These are phyloP conservation scores for Ailuropoda melanoleuca DNA, from an alignment of 2,113 vertebrate genomes.

Conservation along the genomic window DNA sequence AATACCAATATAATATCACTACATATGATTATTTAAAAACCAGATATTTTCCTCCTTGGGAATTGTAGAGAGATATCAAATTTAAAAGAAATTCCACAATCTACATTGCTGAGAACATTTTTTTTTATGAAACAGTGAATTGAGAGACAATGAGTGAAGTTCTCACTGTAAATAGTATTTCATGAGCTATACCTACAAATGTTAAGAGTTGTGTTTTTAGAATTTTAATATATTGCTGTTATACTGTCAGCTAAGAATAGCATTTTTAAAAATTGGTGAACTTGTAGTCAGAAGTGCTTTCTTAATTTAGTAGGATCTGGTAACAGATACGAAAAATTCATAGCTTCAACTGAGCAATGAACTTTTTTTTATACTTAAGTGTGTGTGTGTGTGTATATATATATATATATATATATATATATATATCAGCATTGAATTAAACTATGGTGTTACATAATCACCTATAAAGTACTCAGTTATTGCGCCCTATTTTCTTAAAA, in stretches of 20 bases:
- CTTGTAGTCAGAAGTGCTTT: not conserved
- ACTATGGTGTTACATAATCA: not conserved
- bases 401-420: too few species aligned
- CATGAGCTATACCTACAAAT: not conserved
- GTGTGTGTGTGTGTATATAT: too few species aligned
- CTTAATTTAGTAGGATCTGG: not conserved
- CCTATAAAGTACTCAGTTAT: not conserved
- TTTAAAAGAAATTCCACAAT: not conserved
- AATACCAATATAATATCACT: not conserved
- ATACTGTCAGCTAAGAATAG: not conserved
- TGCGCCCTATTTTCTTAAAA: not conserved
- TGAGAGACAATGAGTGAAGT: not conserved
- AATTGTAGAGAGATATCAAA: not conserved
- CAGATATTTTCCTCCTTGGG: not conserved
- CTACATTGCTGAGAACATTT: not conserved
- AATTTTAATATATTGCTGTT: not conserved
- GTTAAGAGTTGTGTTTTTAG: not conserved
- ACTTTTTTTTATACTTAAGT: not conserved
- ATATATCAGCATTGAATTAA: not conserved
- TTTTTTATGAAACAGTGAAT: not conserved
- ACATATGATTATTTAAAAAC: not conserved
- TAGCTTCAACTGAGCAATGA: not conserved
- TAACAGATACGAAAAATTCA: not conserved
- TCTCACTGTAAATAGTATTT: not conserved
- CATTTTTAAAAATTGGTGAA: not conserved